phyloP scores from a whole-genome alignment of 2,888 invertebrate species.

The Pogonocherus hispidulus region DNA sequence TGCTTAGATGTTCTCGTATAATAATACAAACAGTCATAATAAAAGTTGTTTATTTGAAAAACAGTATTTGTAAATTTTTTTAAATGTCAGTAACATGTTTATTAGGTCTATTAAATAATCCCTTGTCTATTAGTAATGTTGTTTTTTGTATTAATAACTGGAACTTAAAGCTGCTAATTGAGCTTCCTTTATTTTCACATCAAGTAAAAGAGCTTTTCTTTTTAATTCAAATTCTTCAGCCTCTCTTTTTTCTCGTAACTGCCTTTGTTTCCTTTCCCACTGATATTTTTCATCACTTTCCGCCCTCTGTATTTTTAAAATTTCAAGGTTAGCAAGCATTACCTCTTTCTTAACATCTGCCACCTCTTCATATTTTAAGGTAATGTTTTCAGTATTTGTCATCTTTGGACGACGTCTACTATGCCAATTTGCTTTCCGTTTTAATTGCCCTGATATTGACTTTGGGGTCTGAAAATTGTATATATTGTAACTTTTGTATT shows the following conservation, averaged over 20 bases:
- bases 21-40: no score
- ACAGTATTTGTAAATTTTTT: no score
- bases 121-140: no score
- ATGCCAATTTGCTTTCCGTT: no score
- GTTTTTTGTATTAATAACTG: no score
- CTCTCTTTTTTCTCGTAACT: background rate
- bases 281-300: background rate
- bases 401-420: background rate
- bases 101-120: no score
- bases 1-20: no score
- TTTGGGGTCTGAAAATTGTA: no score
- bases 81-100: no score
- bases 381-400: background rate
- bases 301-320: background rate
- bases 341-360: background rate
- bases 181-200: background rate
- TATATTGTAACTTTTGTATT: no score
- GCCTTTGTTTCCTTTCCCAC: background rate
- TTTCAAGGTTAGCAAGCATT: background rate
- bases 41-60: no score
- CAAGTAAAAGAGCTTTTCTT: background rate
- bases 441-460: no score
- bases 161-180: background rate
- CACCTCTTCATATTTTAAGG: background rate
- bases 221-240: background rate